Base-by-base conservation (phyloP, 2,888 invertebrate genomes). In the Ditula angustiorana region DNA sequence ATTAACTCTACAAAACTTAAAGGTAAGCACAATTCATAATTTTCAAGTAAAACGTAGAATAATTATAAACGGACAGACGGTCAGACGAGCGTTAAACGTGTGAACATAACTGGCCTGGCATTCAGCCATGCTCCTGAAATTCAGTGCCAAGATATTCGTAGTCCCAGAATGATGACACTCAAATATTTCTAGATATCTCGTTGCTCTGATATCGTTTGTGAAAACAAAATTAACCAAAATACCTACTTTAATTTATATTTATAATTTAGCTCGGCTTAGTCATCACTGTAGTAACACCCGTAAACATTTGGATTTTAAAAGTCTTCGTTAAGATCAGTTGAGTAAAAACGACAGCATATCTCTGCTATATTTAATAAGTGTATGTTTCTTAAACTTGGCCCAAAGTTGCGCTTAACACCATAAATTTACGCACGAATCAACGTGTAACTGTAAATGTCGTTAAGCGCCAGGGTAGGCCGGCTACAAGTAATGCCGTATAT, bases 111-210 rank as follows among this genome's bases (percentile, higher is more conserved):
- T 70, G 69, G 74, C 75, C 81, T 92, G 92, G 92, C 92, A 82
- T 70, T 72, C 68, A 73, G 86, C 91, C 92, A 91, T 84, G 82
- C 85, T 88, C 85, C 84, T 84, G 79, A 83, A 84, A 81, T 78
- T 83, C 82, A 81, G 80, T 88, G 89, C 90, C 88, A 89, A 88
- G 83, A 84, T 80, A 81, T 87, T 82, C 83, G 81, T 76, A 81
- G 79, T 79, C 80, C 73, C 79, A 74, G 74, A 73, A 78, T 79
- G 81, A 76, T 80, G 82, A 80, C 80, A 79, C 78, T 78, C 77
- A 71, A 66, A 77, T 77, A 58, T 59, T 59, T 64, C 53, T 53
- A 62, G 37, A 62, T 41, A 59, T 64, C 64, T 53, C 53, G 52
- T 52, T 50, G 53, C 50, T 58, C 57, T 47, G 53, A 37, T 53